phyloP scores from a whole-genome alignment of 2,113 vertebrate genomes.

The Oncorhynchus masou region DNA sequence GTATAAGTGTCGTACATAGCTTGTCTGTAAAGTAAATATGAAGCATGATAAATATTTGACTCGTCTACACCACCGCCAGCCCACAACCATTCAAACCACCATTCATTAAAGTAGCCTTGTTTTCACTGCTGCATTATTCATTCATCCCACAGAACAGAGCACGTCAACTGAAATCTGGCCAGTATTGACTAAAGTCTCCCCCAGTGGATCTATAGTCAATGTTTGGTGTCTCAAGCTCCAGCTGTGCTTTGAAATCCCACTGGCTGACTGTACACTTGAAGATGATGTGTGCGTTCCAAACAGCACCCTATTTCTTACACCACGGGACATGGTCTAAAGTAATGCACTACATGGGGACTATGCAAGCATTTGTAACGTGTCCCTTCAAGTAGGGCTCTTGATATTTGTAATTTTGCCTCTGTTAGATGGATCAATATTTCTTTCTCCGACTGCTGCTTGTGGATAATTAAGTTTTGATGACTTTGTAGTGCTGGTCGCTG shows the following conservation, averaged over 20 bases:
- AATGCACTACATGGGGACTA: no score
- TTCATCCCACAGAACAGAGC: constrained; percentile 34
- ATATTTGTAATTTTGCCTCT: no score
- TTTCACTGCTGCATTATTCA: constrained; percentile 59
- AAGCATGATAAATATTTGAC: constrained; percentile 43
- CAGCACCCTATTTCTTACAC: no score
- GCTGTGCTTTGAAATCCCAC: constrained; percentile 34
- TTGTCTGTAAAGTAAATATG: constrained; percentile 39
- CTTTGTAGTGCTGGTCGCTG: no score
- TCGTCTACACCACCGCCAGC: constrained; percentile 7
- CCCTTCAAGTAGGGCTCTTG: no score
- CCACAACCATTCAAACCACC: not conserved
- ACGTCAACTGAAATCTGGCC: constrained; percentile 45
- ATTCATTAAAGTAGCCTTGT: constrained; percentile 34
- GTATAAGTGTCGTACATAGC: constrained; percentile 19
- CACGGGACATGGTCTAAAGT: no score
- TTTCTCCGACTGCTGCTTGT: no score
- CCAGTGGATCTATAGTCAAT: constrained; percentile 21
- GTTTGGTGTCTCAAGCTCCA: constrained; percentile 27
- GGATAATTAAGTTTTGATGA: no score
- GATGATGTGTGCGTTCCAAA: not conserved
- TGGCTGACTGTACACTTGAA: constrained; percentile 21
- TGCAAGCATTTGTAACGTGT: no score
- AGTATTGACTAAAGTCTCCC: constrained; percentile 45
- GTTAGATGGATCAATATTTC: no score